These are phyloP conservation scores for Clarias pachynema DNA, from an alignment of 2,797 vertebrate species.

Conservation along the genomic window DNA sequence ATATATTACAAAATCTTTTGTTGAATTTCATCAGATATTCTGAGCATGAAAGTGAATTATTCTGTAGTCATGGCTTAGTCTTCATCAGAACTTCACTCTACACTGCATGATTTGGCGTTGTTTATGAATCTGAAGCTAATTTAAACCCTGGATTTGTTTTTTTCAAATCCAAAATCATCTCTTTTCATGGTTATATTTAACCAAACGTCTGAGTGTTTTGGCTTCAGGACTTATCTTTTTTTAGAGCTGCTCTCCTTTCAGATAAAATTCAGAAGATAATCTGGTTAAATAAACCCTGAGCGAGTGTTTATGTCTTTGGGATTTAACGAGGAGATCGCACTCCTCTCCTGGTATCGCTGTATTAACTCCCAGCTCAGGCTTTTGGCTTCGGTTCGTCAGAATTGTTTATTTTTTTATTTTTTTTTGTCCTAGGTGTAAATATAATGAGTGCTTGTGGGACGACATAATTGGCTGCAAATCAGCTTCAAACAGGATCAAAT, in stretches of 20 bases:
- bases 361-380: neutral
- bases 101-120: too few relatives aligned
- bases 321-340: neutral
- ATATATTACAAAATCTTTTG: neutral
- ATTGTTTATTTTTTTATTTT: neutral
- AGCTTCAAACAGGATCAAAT: conserved; percentile 10
- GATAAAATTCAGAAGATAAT: neutral
- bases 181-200: neutral
- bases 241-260: conserved; percentile 9
- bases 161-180: neutral
- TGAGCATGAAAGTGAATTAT: neutral
- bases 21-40: neutral
- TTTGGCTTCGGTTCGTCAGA: neutral
- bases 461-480: conserved; percentile 9
- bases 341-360: neutral
- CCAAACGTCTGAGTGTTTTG: conserved; percentile 1
- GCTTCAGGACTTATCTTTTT: neutral
- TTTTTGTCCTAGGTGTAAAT: neutral
- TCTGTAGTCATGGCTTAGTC: neutral
- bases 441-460: neutral
- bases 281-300: conserved; percentile 11
- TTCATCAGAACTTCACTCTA: neutral
- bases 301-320: neutral
- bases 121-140: neutral
- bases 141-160: neutral